These are phyloP conservation scores for Grallaria varia DNA, from an alignment of 2,113 vertebrate species.

Conservation along the genomic window DNA sequence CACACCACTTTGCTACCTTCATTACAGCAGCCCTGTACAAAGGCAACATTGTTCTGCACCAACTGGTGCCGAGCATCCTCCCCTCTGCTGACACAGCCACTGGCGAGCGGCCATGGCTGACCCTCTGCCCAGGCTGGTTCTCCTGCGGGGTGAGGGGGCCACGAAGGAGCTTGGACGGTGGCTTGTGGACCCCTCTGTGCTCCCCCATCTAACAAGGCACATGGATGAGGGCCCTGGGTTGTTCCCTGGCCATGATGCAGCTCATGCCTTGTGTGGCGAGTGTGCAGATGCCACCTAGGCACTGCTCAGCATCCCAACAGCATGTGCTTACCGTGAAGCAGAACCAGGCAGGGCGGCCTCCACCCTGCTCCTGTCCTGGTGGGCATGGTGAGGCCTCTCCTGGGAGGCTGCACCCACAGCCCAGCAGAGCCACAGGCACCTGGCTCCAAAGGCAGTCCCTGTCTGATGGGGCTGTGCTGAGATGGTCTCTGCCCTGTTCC, in stretches of 20 bases:
- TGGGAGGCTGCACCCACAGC: not conserved
- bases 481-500: not conserved
- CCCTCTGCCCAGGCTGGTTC: not conserved
- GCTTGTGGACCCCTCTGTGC: not conserved
- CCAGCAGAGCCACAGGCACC: not conserved
- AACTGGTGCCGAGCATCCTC: not conserved
- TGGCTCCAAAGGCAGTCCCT: not conserved
- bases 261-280: accelerated
- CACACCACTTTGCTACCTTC: not conserved
- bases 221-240: not conserved
- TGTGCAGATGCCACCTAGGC: accelerated
- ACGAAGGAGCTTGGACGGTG: accelerated
- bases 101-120: accelerated
- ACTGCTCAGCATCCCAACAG: not conserved
- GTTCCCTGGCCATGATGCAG: accelerated
- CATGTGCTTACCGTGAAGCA: not conserved
- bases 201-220: not conserved
- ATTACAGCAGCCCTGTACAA: not conserved
- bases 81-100: accelerated
- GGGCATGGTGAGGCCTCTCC: not conserved
- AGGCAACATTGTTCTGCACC: not conserved
- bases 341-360: not conserved
- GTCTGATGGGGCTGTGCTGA: not conserved
- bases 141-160: not conserved
- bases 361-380: not conserved